These are phyloP conservation scores for Agonopterix arenella DNA, from an alignment of 2,888 invertebrate genomes.

Conservation along the genomic window DNA sequence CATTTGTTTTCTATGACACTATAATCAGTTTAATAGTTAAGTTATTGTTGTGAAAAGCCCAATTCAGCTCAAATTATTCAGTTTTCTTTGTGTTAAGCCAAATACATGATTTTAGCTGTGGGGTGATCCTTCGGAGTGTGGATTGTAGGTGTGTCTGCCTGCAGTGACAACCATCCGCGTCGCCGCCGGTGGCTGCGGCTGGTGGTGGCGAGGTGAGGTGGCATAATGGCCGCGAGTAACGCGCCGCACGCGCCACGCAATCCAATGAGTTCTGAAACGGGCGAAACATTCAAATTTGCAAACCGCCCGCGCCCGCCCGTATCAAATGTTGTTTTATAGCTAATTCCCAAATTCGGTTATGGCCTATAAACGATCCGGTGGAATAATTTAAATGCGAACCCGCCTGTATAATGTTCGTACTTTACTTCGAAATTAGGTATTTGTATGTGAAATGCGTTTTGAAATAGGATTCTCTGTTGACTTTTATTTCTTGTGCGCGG, in stretches of 20 bases:
- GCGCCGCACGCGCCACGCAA: slow-evolving; percentile 65
- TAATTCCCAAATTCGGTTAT: slow-evolving; percentile 77
- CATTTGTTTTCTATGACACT: too few species aligned
- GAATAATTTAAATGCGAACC: slow-evolving; percentile 76
- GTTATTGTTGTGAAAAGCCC: too few species aligned
- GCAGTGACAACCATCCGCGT: neutral
- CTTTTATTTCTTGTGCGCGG: slow-evolving; percentile 50
- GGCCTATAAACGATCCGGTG: slow-evolving; percentile 77
- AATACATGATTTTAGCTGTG: neutral
- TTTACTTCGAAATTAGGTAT: slow-evolving; percentile 74
- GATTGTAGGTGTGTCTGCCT: neutral
- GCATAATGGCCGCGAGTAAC: slow-evolving; percentile 40
- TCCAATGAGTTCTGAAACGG: slow-evolving; percentile 64
- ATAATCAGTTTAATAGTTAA: too few species aligned
- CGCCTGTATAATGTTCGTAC: slow-evolving; percentile 74
- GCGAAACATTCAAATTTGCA: slow-evolving; percentile 72
- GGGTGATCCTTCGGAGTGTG: neutral
- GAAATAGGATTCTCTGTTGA: slow-evolving; percentile 64
- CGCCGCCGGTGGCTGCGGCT: slow-evolving; percentile 7
- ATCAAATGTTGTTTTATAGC: slow-evolving; percentile 78
- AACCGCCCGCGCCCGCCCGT: slow-evolving; percentile 73
- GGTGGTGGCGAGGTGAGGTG: slow-evolving; percentile 21
- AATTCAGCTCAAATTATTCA: too few species aligned
- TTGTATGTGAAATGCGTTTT: slow-evolving; percentile 76
- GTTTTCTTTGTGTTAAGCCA: neutral